These are phyloP conservation scores for Eupsilia transversa DNA, from an alignment of 2,888 invertebrate species.

Conservation along the genomic window DNA sequence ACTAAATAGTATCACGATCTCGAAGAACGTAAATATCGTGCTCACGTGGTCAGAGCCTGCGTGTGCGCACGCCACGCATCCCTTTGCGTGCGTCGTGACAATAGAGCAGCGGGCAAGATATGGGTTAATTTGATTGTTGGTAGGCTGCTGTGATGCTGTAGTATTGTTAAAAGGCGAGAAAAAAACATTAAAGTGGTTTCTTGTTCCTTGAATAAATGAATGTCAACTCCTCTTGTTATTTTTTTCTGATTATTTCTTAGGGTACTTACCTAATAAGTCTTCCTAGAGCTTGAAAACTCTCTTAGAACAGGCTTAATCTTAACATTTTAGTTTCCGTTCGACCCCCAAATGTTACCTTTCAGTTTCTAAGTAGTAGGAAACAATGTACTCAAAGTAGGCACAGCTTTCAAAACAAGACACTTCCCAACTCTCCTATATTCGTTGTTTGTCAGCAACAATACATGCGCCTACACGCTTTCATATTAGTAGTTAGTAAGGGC, in stretches of 20 bases:
- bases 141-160: slow-evolving; percentile 11
- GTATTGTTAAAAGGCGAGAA: background rate
- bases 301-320: too few species aligned
- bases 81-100: slow-evolving; percentile 57
- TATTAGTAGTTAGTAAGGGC: slow-evolving; percentile 70
- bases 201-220: background rate
- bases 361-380: background rate
- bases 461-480: slow-evolving; percentile 49
- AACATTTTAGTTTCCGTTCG: background rate
- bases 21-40: slow-evolving; percentile 46
- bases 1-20: slow-evolving; percentile 28
- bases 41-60: slow-evolving; percentile 51
- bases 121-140: slow-evolving; percentile 59
- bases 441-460: slow-evolving; percentile 43
- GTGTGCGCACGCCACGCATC: slow-evolving; percentile 66
- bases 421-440: background rate
- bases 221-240: background rate
- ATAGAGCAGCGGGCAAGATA: slow-evolving; percentile 48
- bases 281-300: background rate
- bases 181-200: background rate
- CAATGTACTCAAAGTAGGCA: background rate
- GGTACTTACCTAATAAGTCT: background rate
- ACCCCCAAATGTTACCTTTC: background rate
- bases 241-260: background rate
- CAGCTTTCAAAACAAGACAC: background rate